Conservation (phyloP, 2,888 invertebrate species). For the Muscina levida region DNA sequence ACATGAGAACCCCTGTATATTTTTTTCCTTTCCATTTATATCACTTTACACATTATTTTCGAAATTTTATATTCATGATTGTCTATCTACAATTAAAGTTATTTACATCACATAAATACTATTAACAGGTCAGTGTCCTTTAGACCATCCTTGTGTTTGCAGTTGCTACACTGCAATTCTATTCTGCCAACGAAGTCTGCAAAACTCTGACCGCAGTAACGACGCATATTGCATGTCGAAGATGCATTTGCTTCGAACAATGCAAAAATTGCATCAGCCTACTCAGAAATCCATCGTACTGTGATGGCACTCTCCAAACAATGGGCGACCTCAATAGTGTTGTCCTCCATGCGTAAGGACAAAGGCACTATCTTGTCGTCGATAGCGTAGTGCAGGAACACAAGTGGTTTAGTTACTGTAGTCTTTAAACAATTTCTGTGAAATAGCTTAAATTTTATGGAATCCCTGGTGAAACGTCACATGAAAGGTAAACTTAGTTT, state of each 20-base stretch:
- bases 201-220: not conserved
- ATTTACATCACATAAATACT: too few species aligned
- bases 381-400: not conserved
- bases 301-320: conserved; percentile 20
- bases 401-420: conserved; percentile 9
- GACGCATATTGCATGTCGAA: too few species aligned
- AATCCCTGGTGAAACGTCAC: not conserved
- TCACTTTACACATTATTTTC: too few species aligned
- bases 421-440: conserved; percentile 13
- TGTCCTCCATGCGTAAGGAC: conserved; percentile 12
- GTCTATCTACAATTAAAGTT: too few species aligned
- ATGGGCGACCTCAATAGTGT: conserved; percentile 29
- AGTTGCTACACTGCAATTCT: not conserved
- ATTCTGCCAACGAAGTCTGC: not conserved
- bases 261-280: conserved; percentile 22
- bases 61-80: too few species aligned
- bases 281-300: conserved; percentile 19
- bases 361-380: not conserved
- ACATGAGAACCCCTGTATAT: too few species aligned
- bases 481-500: not conserved
- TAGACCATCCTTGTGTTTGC: not conserved
- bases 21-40: too few species aligned
- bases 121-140: too few species aligned
- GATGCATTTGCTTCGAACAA: not conserved
- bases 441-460: conserved; percentile 6